Evolutionary conservation across 2,797 vertebrate genomes (phyloP), one percentile per base, ranked within the genome.

Genomic region (Sardinella longiceps): DNA sequence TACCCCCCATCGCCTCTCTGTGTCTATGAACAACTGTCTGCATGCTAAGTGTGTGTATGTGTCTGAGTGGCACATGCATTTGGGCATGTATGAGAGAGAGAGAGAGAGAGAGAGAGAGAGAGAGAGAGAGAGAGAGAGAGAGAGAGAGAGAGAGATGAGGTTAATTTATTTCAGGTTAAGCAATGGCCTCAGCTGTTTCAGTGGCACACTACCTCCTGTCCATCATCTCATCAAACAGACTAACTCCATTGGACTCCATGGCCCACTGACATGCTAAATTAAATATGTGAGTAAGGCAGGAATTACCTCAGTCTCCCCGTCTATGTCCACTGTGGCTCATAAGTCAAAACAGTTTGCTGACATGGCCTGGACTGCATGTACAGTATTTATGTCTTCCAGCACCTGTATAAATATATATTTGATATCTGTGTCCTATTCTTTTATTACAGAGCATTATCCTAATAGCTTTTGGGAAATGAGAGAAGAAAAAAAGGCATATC

Each of bases 1-100:
- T 63, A 63, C 58, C n/a, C 58, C 81, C 82, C 82, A 86, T 43
- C 4, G 43, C 80, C 37, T 66, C 85, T 77, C 15, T 23, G n/a
- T 56, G 50, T 63, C 58, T 86, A 51, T 86, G 81, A 56, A 46
- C 80, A 82, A 86, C 83, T 81, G 39, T 74, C 30, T 39, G 28
- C 37, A 53, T 81, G 33, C 48, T 50, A 9, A 83, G 53, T n/a
- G 84, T 63, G 80, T 83, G 58, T 25, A 6, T 56, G 53, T 56
- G 53, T 23, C 12, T 50, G 11, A 43, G 48, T 51, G 14, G 2
- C 48, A 14, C 1, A 14, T 56, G 53, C 20, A n/a, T 56, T 23
- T 56, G 3, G 25, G 80, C 10, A 63, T 83, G 45, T 81, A 30
- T 82, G 80, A 45, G 82, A n/a, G 20, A 11, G 30, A 12, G 50